Evolutionary conservation across 1,140 invertebrate genomes (phyloP), one percentile per base, ranked within the genome.

Genomic region (Batillaria attramentaria): DNA sequence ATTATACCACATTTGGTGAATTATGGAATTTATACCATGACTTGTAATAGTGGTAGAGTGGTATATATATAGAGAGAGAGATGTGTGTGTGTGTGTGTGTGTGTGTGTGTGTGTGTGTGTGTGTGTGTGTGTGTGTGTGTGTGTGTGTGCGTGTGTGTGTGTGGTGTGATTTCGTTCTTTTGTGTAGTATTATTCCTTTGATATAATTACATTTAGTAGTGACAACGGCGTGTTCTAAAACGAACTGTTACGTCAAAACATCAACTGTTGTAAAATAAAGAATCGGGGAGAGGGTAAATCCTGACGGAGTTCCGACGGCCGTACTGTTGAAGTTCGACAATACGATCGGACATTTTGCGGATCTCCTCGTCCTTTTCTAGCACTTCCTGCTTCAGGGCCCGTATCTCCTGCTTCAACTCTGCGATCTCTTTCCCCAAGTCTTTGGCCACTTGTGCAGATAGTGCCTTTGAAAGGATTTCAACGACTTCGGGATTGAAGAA

Each of bases 101-200:
- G 57, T 60, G 57, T 60, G 57, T 60, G 57, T 60, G 57, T n/a
- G 57, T 60, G 24, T 8, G 57, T n/a, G 57, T 60, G 57, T 60
- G 57, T n/a, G 57, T 60, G 57, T n/a, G 57, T 60, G 57, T n/a
- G 57, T 60, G 57, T n/a, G 57, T 60, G 57, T n/a, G 57, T 60
- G 57, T n/a, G 57, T 60, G 57, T n/a, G 57, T 8, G 24, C 24
- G 57, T 24, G 57, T n/a, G 57, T 60, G 57, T 60, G 57, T 60
- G 66, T 39, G n/a, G n/a, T 39, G 66, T 69, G 35, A 4, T 20
- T 42, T 20, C 24, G 13, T 39, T 10, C 37, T 8, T 39, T 18
- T 39, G n/a, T 69, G 33, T 69, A 33, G 20, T 10, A 33, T 20
- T 69, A 35, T 20, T n/a, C 28, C 8, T 10, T 10, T n/a, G n/a